These are phyloP conservation scores for Garra rufa DNA, from an alignment of 2,113 vertebrate genomes.

Conservation along the genomic window DNA sequence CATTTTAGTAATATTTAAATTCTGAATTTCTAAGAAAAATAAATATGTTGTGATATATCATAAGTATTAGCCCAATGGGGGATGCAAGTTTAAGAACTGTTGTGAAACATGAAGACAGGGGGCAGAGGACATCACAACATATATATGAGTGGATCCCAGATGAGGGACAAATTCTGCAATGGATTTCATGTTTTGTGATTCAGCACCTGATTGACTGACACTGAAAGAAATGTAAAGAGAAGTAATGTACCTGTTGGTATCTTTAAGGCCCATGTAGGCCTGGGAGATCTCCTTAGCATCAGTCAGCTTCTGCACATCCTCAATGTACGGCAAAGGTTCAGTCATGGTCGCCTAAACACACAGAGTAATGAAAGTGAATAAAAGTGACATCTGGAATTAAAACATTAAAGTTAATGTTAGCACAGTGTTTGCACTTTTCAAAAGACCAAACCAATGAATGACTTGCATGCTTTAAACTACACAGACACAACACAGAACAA, in stretches of 20 bases:
- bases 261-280: conserved; percentile 95
- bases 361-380: too few species aligned
- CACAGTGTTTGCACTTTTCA: background rate
- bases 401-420: background rate
- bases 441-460: background rate
- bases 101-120: background rate
- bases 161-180: conserved; percentile 16
- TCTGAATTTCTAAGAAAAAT: background rate
- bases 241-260: conserved; percentile 86
- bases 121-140: background rate
- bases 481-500: background rate
- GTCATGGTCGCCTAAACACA: conserved; percentile 92
- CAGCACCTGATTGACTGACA: rapidly evolving
- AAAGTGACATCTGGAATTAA: background rate
- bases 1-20: background rate
- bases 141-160: background rate
- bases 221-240: conserved; percentile 5
- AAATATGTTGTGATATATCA: background rate
- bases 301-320: conserved; percentile 95
- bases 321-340: conserved; percentile 85
- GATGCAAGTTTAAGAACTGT: background rate
- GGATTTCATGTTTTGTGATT: background rate
- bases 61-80: too few species aligned
- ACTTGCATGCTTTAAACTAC: background rate
- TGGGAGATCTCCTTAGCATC: conserved; percentile 95